Base-by-base conservation (phyloP, 2,888 invertebrate species). In the Eupithecia exiguata region DNA sequence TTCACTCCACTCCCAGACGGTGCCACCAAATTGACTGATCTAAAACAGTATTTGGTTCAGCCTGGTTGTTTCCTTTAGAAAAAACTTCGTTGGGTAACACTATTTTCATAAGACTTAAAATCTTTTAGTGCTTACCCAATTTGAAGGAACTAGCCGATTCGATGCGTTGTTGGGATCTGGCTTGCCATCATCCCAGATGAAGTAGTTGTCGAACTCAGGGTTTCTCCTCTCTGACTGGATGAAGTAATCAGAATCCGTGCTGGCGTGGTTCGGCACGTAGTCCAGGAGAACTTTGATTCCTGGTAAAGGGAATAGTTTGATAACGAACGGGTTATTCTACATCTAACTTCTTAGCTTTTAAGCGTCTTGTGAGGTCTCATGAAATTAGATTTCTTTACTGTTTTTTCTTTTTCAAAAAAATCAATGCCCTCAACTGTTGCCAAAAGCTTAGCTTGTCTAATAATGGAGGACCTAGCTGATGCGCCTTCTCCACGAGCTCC, bases 161-260 rank as follows among this genome's bases (percentile, higher is more conserved):
- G 82, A 84, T 0, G 79, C 79, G 70, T 91, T 87, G 1, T 89
- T 85, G 36, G 91, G 88, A 71, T 92, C 94, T 0, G 88, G 36
- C n/a, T 58, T 74, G 14, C 71, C 73, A 84, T 96, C 95, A 63
- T 94, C 95, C 98, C 98, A 98, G 0, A 97, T 89, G 86, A 97
- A 98, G 85, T 95, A 98, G 81, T 98, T 96, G 49, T 95, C 96
- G 83, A 95, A 98, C 0, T 95, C 95, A 0, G 95, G 92, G 69
- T 95, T 95, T 3, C 90, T 89, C 0, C 94, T 91, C 4, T 95
- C 93, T 0, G 98, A 98, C 70, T 95, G 94, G 35, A 89, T 86
- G 89, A 99, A 99, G 97, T 99, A 99, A 1, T 96, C 95, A 69
- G 98, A 97, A 78, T 97, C 92, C 68, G 96, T 96, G 77, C 97